These are phyloP conservation scores for Artibeus lituratus DNA, from an alignment of 2,797 vertebrate genomes.

Conservation along the genomic window DNA sequence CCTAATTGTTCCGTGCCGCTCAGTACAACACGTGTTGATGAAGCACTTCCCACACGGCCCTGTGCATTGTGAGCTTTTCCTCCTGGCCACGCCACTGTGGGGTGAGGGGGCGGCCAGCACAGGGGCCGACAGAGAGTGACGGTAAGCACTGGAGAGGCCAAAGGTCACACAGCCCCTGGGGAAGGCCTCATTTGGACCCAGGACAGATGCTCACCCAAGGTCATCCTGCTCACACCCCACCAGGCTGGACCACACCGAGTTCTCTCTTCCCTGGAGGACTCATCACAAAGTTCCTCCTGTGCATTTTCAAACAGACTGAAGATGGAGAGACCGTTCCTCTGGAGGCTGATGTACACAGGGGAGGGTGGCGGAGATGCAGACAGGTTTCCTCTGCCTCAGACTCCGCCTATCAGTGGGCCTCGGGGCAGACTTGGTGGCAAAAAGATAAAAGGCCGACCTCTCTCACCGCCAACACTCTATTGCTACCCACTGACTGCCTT, in stretches of 20 bases:
- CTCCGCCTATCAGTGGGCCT: too few relatives aligned
- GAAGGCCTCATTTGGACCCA: neutral
- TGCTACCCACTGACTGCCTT: rapidly evolving
- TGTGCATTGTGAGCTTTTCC: neutral
- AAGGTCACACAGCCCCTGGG: rapidly evolving
- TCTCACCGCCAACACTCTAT: neutral
- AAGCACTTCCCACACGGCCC: rapidly evolving
- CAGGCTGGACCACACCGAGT: rapidly evolving
- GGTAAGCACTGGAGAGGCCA: neutral
- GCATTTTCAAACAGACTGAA: neutral
- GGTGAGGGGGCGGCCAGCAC: too few relatives aligned
- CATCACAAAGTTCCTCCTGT: rapidly evolving
- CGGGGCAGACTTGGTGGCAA: rapidly evolving
- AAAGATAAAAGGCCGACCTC: rapidly evolving
- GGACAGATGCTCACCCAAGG: rapidly evolving
- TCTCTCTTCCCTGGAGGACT: neutral
- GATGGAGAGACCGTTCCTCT: neutral
- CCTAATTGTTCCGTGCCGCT: neutral
- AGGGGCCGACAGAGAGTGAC: neutral
- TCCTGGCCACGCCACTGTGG: neutral
- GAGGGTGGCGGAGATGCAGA: neutral
- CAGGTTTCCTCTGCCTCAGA: rapidly evolving
- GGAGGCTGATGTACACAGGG: neutral
- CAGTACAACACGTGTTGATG: too few relatives aligned
- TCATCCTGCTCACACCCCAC: rapidly evolving